Evolutionary conservation across 2,113 vertebrate genomes (phyloP).

Genomic region (Nerophis lumbriciformis): DNA sequence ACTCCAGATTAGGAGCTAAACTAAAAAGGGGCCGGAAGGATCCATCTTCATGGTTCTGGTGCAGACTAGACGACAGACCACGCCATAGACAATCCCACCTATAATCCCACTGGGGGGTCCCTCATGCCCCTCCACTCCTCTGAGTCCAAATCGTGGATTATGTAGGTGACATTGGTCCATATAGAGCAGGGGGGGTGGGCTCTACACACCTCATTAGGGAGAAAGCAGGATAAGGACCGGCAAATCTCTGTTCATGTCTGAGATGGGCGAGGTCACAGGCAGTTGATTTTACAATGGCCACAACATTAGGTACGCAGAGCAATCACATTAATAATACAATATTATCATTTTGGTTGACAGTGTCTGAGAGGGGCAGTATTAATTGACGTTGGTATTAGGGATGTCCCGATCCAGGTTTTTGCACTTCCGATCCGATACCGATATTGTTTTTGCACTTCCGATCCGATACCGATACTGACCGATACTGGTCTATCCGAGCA

Average conservation of each 20-base stretch:
- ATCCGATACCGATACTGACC: too few relatives aligned
- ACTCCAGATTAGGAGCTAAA: conserved; percentile 41
- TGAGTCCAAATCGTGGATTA: conserved; percentile 48
- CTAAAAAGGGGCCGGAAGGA: conserved; percentile 13
- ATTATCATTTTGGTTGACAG: too few relatives aligned
- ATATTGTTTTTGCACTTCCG: too few relatives aligned
- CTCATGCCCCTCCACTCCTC: conserved; percentile 19
- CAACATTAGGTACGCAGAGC: not conserved
- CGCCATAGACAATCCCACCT: conserved; percentile 36
- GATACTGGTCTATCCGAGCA: too few relatives aligned
- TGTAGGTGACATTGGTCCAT: conserved; percentile 45
- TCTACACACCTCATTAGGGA: conserved; percentile 44
- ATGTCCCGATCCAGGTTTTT: too few relatives aligned
- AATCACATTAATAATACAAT: too few relatives aligned
- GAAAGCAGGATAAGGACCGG: conserved; percentile 54
- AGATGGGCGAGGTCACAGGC: conserved; percentile 18
- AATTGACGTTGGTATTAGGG: too few relatives aligned
- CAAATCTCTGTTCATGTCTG: conserved; percentile 38
- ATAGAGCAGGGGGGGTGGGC: conserved; percentile 33
- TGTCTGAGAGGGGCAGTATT: too few relatives aligned
- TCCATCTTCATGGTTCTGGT: conserved; percentile 17
- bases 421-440: too few relatives aligned
- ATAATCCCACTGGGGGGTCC: conserved; percentile 45
- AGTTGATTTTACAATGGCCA: conserved; percentile 3
- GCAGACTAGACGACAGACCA: conserved; percentile 57